Percentiles rank a stretch among this genome's conserved stretches.
Evolutionary conservation across 1,140 invertebrate genomes (phyloP).

Genomic region (Orchesella cincta): DNA sequence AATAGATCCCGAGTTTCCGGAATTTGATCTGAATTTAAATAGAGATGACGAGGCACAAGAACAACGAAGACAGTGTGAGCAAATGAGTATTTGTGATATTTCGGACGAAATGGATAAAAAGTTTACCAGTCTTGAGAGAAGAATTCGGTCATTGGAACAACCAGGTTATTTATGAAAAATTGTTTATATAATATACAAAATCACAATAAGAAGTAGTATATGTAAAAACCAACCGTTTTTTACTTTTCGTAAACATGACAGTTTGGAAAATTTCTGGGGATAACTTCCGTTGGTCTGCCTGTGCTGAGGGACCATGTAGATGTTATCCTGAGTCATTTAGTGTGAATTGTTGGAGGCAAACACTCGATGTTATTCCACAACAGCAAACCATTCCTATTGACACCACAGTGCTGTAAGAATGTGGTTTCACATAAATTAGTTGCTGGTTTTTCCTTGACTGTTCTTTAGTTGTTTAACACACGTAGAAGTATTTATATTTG

Average conservation of each 20-base stretch:
- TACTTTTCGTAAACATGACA: too few species aligned
- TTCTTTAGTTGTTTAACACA: neutral
- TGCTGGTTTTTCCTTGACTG: too few species aligned
- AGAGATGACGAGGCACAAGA: neutral
- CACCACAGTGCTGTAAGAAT: conserved; percentile 28
- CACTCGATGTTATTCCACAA: conserved; percentile 24
- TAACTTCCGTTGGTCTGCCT: conserved; percentile 37
- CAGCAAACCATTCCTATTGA: conserved; percentile 37
- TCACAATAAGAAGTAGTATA: neutral
- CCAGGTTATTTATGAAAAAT: conserved; percentile 20
- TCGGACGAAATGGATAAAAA: neutral
- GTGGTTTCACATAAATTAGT: too few species aligned
- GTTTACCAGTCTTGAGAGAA: conserved; percentile 6
- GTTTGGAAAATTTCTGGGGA: conserved; percentile 37
- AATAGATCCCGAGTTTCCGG: too few species aligned
- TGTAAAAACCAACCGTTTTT: neutral
- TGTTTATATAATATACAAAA: conserved; percentile 7
- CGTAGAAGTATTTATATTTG: neutral
- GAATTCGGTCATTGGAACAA: conserved; percentile 41
- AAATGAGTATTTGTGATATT: neutral
- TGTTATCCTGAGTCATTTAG: conserved; percentile 32
- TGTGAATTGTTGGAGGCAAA: conserved; percentile 35
- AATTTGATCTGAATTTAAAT: too few species aligned
- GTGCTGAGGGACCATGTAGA: conserved; percentile 36
- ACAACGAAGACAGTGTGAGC: neutral